Percentiles rank a stretch among this genome's conserved stretches.
These are phyloP conservation scores for Chaetorhynchus papuensis DNA, from an alignment of 2,113 vertebrate species.

Conservation along the genomic window DNA sequence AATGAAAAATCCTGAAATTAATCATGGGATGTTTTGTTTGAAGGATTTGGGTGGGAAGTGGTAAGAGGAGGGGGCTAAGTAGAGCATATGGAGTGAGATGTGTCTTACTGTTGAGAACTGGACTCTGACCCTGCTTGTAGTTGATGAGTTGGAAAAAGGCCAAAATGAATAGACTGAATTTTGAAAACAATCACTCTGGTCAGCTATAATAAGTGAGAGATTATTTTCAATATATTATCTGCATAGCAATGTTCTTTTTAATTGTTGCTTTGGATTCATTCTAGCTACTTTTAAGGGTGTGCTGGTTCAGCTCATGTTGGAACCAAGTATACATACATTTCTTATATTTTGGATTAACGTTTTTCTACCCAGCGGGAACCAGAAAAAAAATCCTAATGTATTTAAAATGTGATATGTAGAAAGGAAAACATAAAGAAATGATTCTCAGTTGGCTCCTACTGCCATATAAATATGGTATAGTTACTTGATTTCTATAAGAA, in stretches of 20 bases:
- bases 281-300: not conserved
- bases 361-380: constrained; percentile 39
- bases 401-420: constrained; percentile 64
- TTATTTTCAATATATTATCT: constrained; percentile 1
- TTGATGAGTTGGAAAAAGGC: not conserved
- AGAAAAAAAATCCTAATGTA: constrained; percentile 55
- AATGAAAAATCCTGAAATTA: not conserved
- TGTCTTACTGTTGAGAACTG: not conserved
- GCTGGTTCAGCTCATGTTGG: constrained; percentile 1
- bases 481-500: constrained; percentile 76
- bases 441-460: constrained; percentile 51
- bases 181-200: not conserved
- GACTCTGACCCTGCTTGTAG: not conserved
- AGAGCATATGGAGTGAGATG: not conserved
- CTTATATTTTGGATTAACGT: constrained; percentile 9
- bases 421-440: constrained; percentile 52
- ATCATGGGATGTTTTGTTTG: not conserved
- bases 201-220: not conserved
- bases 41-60: not conserved
- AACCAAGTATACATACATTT: not conserved
- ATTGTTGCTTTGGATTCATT: not conserved
- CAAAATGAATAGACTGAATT: not conserved
- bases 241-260: not conserved
- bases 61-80: not conserved
- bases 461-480: constrained; percentile 68